Conservation (phyloP, 2,797 vertebrate species). For the Ciconia nigra region DNA sequence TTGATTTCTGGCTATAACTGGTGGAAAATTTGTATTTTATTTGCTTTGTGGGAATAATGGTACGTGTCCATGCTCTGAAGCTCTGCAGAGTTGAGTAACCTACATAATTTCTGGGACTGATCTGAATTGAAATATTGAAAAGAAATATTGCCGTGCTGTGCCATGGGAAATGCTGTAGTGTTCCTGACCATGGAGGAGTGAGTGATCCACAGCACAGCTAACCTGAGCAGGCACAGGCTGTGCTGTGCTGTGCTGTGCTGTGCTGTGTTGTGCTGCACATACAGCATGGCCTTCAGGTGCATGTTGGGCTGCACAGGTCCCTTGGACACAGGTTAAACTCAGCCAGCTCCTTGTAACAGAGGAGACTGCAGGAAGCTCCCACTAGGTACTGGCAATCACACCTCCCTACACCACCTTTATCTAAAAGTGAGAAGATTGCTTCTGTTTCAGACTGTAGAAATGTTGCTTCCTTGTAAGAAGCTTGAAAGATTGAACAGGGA, state of each 20-base stretch:
- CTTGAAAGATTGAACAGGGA: background rate
- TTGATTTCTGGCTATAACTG: background rate
- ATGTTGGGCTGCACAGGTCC: background rate
- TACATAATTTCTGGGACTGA: background rate
- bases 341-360: too few relatives aligned
- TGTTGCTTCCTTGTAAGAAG: background rate
- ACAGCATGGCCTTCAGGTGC: fast-evolving
- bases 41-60: background rate
- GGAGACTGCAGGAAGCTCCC: background rate
- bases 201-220: background rate
- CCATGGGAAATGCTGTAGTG: background rate
- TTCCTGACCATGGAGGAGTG: background rate
- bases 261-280: too few relatives aligned
- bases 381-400: background rate
- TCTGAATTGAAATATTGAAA: background rate
- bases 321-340: background rate
- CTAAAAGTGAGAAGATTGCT: background rate
- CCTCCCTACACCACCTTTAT: background rate
- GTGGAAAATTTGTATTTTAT: background rate
- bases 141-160: fast-evolving
- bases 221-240: too few relatives aligned
- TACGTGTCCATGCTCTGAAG: background rate
- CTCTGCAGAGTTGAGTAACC: background rate
- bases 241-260: background rate
- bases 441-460: background rate